A percentile compares a stretch with the other conserved stretches of the same genome.
Evolutionary conservation across 2,797 vertebrate genomes (phyloP).

Genomic region (Eulemur mongoz): DNA sequence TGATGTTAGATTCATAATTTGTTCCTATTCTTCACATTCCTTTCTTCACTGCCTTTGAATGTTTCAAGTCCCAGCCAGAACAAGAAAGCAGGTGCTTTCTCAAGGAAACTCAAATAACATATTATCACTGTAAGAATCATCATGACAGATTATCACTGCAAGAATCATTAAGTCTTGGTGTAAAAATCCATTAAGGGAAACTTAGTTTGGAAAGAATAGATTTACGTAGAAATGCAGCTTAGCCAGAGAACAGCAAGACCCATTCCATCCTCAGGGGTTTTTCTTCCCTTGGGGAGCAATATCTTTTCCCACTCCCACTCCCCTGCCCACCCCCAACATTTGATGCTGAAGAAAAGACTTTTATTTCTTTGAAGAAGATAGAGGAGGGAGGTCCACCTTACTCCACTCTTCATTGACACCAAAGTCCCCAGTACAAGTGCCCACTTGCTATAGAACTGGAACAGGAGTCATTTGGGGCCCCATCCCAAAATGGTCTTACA

Average conservation of each 20-base stretch:
- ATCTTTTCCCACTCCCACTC: not conserved
- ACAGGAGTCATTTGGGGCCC: not conserved
- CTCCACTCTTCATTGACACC: not conserved
- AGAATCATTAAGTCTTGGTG: slow-evolving; percentile 18
- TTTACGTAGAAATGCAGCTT: not conserved
- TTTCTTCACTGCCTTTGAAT: not conserved
- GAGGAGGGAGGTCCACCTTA: not conserved
- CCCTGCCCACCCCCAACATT: not conserved
- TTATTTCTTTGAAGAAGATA: not conserved
- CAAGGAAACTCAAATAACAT: slow-evolving; percentile 47
- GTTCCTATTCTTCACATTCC: not conserved
- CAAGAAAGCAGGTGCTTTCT: slow-evolving; percentile 51
- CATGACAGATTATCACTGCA: not conserved
- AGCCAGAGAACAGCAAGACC: not conserved
- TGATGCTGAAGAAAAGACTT: not conserved
- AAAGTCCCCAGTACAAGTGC: not conserved
- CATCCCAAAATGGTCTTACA: too few relatives aligned
- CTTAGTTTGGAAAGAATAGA: slow-evolving; percentile 25
- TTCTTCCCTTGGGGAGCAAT: not conserved
- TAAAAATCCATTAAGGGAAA: slow-evolving; percentile 47
- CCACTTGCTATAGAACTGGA: not conserved
- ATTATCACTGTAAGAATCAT: slow-evolving; percentile 31
- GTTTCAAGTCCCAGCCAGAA: not conserved
- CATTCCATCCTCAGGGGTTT: not conserved
- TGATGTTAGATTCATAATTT: slow-evolving; percentile 33